Evolutionary conservation across 2,888 invertebrate species (phyloP).

Genomic region (Pammene fasciana): DNA sequence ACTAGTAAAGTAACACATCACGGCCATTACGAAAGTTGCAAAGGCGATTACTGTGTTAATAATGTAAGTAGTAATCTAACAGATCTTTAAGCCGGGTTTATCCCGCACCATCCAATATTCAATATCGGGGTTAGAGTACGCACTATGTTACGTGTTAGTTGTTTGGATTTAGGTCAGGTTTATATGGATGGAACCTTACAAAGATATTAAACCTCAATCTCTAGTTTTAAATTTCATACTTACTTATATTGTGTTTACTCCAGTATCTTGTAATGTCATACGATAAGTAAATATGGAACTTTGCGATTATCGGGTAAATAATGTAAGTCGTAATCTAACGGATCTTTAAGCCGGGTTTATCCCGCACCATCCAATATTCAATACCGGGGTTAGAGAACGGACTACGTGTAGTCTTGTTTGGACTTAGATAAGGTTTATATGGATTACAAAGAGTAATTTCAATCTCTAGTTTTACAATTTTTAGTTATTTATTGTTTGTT

Average conservation of each 20-base stretch:
- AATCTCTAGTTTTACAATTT: no score
- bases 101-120: conserved; percentile 36
- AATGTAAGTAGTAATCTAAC: conserved; percentile 23
- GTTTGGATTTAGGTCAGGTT: conserved; percentile 11
- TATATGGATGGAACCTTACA: conserved; percentile 23
- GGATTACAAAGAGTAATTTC: neutral
- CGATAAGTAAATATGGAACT: no score
- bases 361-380: conserved; percentile 37
- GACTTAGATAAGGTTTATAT: conserved; percentile 24
- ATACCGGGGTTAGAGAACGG: conserved; percentile 30
- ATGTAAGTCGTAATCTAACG: conserved; percentile 22
- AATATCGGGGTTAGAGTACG: conserved; percentile 33
- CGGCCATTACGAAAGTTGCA: conserved; percentile 18
- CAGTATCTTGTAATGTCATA: no score
- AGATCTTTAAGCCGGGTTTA: conserved; percentile 18
- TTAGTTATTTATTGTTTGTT: no score
- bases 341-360: conserved; percentile 20
- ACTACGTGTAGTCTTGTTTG: conserved; percentile 2
- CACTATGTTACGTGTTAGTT: neutral
- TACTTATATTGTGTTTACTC: no score
- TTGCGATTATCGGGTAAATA: conserved; percentile 18
- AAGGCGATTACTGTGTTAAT: conserved; percentile 22
- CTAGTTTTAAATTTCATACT: no score
- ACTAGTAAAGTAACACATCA: neutral
- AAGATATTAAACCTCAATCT: no score